Evolutionary conservation across 1,140 invertebrate genomes (phyloP), one percentile per base, ranked within the genome.

Genomic region (Eurosta solidaginis): DNA sequence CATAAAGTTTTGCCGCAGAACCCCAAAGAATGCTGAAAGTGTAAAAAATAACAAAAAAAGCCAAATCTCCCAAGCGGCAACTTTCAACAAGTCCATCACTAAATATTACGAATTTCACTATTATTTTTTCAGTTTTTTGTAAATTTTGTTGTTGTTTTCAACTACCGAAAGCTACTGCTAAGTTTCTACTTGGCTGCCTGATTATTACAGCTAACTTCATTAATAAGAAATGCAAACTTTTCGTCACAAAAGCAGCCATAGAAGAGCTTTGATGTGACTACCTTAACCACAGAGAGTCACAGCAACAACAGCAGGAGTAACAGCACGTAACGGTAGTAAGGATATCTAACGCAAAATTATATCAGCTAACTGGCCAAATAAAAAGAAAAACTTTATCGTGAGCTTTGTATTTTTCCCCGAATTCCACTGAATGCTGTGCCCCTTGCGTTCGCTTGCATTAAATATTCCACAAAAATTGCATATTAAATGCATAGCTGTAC

Each of bases 401-500:
- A 42, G 36, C 7, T 73, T 22, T 22, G 25, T 2, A 17, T 42
- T 44, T 25, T 22, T 44, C 68, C 27, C 36, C 68, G 17, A 45
- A 14, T 74, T 22, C 40, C 25, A 22, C 22, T 74, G 9, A 36
- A 7, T 74, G 63, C 27, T 36, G 54, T 36, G 54, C 25, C 59
- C 36, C 36, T n/a, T 74, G 42, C 73, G 45, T 47, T 47, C 73
- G 33, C 40, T n/a, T 36, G 44, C 83, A 85, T 85, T 85, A 85
- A 85, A 85, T 85, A 85, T 85, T 82, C 85, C 83, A 84, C 84
- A 85, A 85, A 85, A 85, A 85, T 85, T 85, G 82, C 84, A 85
- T 85, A 85, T 85, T 85, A 85, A 85, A 85, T 85, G 82, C 80
- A 76, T 47, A 52, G 29, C 44, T 29, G 45, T 25, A 76, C n/a